These are phyloP conservation scores for Bettongia penicillata DNA, from an alignment of 2,113 vertebrate genomes.

Conservation along the genomic window DNA sequence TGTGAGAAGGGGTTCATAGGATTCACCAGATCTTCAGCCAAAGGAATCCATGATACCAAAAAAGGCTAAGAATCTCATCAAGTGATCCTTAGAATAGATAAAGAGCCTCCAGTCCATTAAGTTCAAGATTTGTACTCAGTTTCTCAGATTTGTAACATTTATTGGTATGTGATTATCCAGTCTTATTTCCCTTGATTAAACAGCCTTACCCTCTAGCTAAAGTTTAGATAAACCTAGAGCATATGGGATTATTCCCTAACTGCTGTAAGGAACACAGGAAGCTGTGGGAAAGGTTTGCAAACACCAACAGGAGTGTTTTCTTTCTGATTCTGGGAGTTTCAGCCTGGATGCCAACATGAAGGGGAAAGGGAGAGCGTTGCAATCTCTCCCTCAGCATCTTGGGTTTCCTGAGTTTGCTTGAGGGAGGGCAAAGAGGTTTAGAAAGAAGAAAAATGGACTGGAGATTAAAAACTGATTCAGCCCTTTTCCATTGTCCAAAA, in stretches of 20 bases:
- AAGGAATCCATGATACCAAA: not conserved
- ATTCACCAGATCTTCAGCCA: not conserved
- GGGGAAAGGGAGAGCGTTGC: not conserved
- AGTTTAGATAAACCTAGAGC: not conserved
- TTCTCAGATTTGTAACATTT: not conserved
- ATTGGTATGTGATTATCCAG: not conserved
- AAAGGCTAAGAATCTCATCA: not conserved
- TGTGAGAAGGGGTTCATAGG: not conserved
- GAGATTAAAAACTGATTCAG: not conserved
- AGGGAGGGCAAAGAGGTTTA: not conserved
- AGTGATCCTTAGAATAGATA: not conserved
- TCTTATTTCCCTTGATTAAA: not conserved
- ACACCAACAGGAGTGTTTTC: not conserved
- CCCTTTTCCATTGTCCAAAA: not conserved
- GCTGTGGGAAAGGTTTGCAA: not conserved
- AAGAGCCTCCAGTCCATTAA: not conserved
- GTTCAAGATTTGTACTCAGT: not conserved
- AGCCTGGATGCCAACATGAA: not conserved
- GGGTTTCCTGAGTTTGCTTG: not conserved
- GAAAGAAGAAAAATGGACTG: not conserved
- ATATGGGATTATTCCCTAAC: not conserved
- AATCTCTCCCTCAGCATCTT: not conserved
- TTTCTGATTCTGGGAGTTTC: not conserved
- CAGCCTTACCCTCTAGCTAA: not conserved
- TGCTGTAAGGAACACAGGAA: not conserved